Percentiles rank a stretch among this genome's conserved stretches.
Evolutionary conservation across 2,888 invertebrate genomes (phyloP).

Genomic region (Charanyca ferruginea): DNA sequence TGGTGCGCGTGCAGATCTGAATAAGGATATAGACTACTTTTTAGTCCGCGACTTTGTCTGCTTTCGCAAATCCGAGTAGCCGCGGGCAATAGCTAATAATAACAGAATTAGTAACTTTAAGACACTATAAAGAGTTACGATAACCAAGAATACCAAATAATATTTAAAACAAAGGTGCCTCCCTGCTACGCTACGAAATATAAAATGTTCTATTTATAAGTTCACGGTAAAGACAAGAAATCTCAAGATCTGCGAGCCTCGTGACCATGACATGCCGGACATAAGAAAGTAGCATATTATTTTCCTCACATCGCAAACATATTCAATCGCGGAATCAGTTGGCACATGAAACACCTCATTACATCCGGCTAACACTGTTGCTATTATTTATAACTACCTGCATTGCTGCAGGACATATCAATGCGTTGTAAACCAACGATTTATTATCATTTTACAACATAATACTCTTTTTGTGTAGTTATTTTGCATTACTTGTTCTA

Average conservation of each 20-base stretch:
- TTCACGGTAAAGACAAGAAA: background rate
- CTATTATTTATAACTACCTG: conserved; percentile 56
- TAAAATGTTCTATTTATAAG: background rate
- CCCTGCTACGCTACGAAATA: background rate
- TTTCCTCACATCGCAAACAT: conserved; percentile 46
- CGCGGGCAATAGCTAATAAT: too few species aligned
- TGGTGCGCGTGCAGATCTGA: too few species aligned
- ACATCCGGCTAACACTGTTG: conserved; percentile 64
- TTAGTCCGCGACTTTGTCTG: too few species aligned
- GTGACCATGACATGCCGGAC: conserved; percentile 37
- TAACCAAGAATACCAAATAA: too few species aligned
- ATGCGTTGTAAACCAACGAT: conserved; percentile 37
- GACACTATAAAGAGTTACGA: too few species aligned
- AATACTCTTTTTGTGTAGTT: background rate
- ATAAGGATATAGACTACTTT: too few species aligned
- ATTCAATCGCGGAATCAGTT: conserved; percentile 71
- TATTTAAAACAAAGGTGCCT: background rate
- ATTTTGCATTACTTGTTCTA: conserved; percentile 14
- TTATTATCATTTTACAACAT: conserved; percentile 23
- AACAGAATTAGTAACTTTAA: too few species aligned
- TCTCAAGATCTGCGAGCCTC: background rate
- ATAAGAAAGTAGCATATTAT: conserved; percentile 43
- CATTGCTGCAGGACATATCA: conserved; percentile 43
- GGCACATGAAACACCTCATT: conserved; percentile 65
- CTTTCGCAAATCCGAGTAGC: too few species aligned